A percentile compares a stretch with the other conserved stretches of the same genome.
phyloP scores from a whole-genome alignment of 2,888 invertebrate genomes.

The Asteroscopus sphinx region DNA sequence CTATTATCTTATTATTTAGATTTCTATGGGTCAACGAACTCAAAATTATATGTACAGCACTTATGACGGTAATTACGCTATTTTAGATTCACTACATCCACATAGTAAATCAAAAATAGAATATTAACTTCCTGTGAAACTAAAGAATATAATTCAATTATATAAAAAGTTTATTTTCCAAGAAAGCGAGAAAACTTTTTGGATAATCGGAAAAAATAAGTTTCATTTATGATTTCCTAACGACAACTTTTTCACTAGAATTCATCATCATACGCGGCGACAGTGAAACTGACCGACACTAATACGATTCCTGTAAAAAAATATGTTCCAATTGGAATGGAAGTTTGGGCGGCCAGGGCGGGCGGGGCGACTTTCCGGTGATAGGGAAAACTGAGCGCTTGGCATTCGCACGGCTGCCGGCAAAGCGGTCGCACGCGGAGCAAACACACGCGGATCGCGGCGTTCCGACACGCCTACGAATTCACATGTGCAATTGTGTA shows the following conservation, averaged over 20 bases:
- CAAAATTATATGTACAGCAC: slow-evolving; percentile 7
- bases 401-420: slow-evolving; percentile 73
- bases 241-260: slow-evolving; percentile 48
- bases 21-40: slow-evolving; percentile 6
- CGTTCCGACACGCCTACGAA: slow-evolving; percentile 22
- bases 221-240: slow-evolving; percentile 39
- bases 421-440: slow-evolving; percentile 73
- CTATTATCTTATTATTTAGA: no score
- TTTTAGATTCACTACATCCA: slow-evolving; percentile 28
- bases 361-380: slow-evolving; percentile 79
- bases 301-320: slow-evolving; percentile 72
- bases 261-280: slow-evolving; percentile 54
- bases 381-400: slow-evolving; percentile 67
- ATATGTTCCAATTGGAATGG: slow-evolving; percentile 71
- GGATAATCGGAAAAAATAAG: slow-evolving; percentile 17
- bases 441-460: slow-evolving; percentile 19
- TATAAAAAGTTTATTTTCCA: slow-evolving; percentile 24
- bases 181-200: slow-evolving; percentile 17
- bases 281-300: slow-evolving; percentile 62
- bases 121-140: slow-evolving; percentile 33
- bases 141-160: slow-evolving; percentile 32
- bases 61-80: slow-evolving; percentile 9
- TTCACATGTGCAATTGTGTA: slow-evolving; percentile 44
- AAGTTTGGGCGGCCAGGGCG: slow-evolving; percentile 74
- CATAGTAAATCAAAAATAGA: slow-evolving; percentile 41